These are phyloP conservation scores for Bufo gargarizans DNA, from an alignment of 2,113 vertebrate species.

Conservation along the genomic window DNA sequence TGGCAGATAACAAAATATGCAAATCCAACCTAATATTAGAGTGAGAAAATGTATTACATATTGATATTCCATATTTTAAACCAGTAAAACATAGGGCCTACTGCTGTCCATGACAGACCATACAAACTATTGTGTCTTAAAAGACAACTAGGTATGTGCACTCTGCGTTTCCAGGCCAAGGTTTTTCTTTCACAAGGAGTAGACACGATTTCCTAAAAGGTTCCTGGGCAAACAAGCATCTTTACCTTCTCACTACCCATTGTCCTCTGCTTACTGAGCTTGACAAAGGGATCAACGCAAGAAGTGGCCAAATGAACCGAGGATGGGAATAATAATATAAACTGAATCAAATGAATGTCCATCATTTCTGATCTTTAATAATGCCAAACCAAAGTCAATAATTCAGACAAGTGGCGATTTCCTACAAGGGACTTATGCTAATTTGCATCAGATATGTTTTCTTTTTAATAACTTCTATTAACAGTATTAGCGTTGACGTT, in stretches of 20 bases:
- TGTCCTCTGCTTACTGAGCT: not conserved
- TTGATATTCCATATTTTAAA: no score
- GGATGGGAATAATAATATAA: slow-evolving; percentile 11
- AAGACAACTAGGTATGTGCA: not conserved
- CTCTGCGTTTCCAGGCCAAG: not conserved
- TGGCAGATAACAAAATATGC: no score
- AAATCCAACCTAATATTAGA: no score
- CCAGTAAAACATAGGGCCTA: not conserved
- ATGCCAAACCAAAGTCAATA: not conserved
- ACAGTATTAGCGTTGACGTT: not conserved
- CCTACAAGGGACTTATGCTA: not conserved
- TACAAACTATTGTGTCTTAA: not conserved
- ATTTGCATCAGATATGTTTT: no score
- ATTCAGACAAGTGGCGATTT: not conserved
- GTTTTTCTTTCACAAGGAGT: not conserved
- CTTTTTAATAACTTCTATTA: not conserved
- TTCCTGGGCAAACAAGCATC: not conserved
- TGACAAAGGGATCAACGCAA: slow-evolving; percentile 17
- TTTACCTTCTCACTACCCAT: not conserved
- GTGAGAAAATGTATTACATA: no score
- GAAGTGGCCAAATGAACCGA: not conserved
- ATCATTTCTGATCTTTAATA: not conserved
- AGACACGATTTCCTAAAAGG: not conserved
- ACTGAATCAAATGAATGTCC: not conserved
- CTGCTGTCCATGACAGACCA: not conserved